Conservation (phyloP, 1,140 invertebrate genomes). For the Caenorhabditis briggsae region DNA sequence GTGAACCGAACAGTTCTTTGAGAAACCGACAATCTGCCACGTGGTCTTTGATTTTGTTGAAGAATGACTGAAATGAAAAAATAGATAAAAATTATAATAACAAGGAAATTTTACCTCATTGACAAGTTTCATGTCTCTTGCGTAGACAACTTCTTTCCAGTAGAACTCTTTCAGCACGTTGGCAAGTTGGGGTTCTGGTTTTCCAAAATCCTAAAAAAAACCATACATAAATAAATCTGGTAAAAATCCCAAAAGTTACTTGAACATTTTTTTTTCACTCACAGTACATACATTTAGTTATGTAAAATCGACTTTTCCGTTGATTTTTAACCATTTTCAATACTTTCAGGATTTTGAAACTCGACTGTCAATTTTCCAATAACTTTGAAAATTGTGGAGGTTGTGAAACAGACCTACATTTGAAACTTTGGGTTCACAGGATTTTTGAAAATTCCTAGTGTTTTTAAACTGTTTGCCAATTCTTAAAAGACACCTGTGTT, state of each 20-base stretch:
- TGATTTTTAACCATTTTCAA: no score
- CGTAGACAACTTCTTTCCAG: constrained; percentile 42
- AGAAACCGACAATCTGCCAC: constrained; percentile 46
- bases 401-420: no score
- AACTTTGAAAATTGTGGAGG: no score
- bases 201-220: constrained; percentile 18
- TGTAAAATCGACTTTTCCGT: no score
- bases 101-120: constrained; percentile 24
- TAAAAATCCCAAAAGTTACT: no score
- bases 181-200: constrained; percentile 36
- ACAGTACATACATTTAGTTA: no score
- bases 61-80: constrained; percentile 37
- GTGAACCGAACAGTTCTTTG: constrained; percentile 48
- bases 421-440: no score
- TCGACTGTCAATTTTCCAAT: no score
- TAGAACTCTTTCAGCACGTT: constrained; percentile 57
- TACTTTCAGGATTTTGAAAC: no score
- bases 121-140: constrained; percentile 45
- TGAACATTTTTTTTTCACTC: no score
- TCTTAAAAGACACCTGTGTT: no score
- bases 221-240: not conserved
- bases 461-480: not conserved
- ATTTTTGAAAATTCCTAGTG: not conserved
- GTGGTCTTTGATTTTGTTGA: constrained; percentile 41
- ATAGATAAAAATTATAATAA: not conserved